Evolutionary conservation across 1,140 invertebrate species (phyloP), one percentile per base, ranked within the genome.

Genomic region (Drosophila lini): DNA sequence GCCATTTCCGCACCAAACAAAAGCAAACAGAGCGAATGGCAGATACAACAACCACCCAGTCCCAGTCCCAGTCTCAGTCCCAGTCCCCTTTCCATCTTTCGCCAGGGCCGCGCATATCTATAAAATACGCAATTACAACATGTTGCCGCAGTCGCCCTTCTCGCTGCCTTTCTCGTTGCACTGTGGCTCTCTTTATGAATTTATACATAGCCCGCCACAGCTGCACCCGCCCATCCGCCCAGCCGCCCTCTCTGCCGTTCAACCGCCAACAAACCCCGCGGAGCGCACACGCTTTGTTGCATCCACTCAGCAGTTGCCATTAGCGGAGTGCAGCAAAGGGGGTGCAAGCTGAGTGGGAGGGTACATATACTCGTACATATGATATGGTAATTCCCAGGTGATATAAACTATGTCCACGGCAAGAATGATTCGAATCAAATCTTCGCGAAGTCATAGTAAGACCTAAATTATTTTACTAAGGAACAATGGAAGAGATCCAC

Each of bases 51-150:
- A 53, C 69, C 63, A 34, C 44, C 60, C 44, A 55, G 38, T 44
- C 19, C 16, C 48, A 42, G 9, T 19, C 41, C 41, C 40, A 16
- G 3, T 16, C 40, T 15, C 40, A 38, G 11, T 38, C 36, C 36
- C 53, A 38, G 31, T 5, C 56, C 34, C 48, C 19, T 16, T 22
- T 15, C 52, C 41, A 32, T 47, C 45, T 31, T 53, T 45, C 60
- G 65, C 19, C 42, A 71, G 67, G 65, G 44, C 42, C 65, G 52
- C 63, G 64, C 70, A 68, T 85, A 86, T 88, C 83, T 86, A 88
- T 86, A 79, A 88, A 83, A 88, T 88, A 88, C 84, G 84, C 84
- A 88, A 88, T 88, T 88, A 88, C 81, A 86, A 81, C 84, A 83
- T 89, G 84, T 88, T 88, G 80, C 84, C 69, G 80, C 80, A 83